Evolutionary conservation across 2,888 invertebrate genomes (phyloP), one percentile per base, ranked within the genome.

Genomic region (Scelioninae gen. 1): DNA sequence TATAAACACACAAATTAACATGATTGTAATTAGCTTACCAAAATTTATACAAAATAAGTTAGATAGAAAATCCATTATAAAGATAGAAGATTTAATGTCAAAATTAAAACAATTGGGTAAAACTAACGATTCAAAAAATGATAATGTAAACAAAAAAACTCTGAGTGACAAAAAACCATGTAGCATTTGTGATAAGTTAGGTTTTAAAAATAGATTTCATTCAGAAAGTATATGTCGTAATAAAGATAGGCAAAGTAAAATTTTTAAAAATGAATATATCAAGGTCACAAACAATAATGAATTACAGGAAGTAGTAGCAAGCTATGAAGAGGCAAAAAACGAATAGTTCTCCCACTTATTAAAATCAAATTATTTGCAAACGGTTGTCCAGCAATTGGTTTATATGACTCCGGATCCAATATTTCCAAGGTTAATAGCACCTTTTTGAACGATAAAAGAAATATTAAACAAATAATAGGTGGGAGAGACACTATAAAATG

Each of bases 371-470:
- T 83, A 10, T 53, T 76, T 40, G 65, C 58, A 43, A 76, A 84
- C 62, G 40, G 40, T 75, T 62, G 56, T 45, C 43, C 66, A 76
- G 77, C 80, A 38, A 51, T 80, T 56, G 76, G 75, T 38, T 51
- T 84, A 51, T 83, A 82, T 71, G 84, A 80, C 63, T 80, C 76
- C 2, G 65, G 63, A 55, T 55, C 77, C 40, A 82, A 82, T 43
- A 31, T 82, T 45, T 82, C 82, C 31, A 34, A 76, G 43, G 63
- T 80, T 43, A 82, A 56, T 72, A 31, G 40, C 45, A 55, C 45
- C 5, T 75, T 76, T 23, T 55, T 60, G 53, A 68, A 62, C 16
- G 58, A 76, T 32, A 71, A 60, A 47, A 60, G 15, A 31, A 74
- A 75, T 40, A 34, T 66, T 23, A 38, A 77, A 56, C 34, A 60